Base-by-base conservation (phyloP, 2,888 invertebrate genomes). In the Drosophila kanekoi region DNA sequence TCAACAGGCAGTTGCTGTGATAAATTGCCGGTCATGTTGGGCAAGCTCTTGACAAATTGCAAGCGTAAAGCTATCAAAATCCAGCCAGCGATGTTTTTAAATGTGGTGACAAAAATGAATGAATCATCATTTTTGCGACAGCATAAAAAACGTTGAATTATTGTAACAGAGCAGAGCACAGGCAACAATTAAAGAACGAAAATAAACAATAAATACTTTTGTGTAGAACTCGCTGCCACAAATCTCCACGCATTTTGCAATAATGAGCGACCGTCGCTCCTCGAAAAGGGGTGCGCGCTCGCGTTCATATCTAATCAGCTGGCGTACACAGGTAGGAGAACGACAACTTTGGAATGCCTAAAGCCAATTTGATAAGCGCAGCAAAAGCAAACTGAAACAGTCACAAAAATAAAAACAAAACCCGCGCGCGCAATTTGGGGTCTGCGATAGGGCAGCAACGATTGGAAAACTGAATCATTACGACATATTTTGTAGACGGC, bases 51-150 rank as follows among this genome's bases (percentile, higher is more conserved):
- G 86, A 89, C 87, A 86, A 86, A 89, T 86, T 82, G 84, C 88
- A 78, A 79, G 76, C 78, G 87, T 79, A 79, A 80, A 71, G 85
- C 89, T 60, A 75, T 66, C 72, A 67, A 76, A 88, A 82, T 66
- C 58, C 57, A 38, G 49, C 56, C 60, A 32, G 60, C 74, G 49
- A 23, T 45, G 53, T 54, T 75, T 71, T 84, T 65, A 77, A 85
- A 72, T 80, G 67, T 79, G 71, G 68, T 70, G 80, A 74, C 76
- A 83, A 81, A 81, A 89, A 89, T 87, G 87, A 91, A 91, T 90
- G 90, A 91, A 90, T 77, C 89, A 91, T 87, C 81, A 81, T 90
- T 86, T 74, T 78, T 69, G 65, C 65, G 63, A 49, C 40, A 54
- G 41, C 58, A 69, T 63, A 66, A 78, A 78, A 66, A 77, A 53